Evolutionary conservation across 2,797 vertebrate genomes (phyloP).

Genomic region (Tapera naevia): DNA sequence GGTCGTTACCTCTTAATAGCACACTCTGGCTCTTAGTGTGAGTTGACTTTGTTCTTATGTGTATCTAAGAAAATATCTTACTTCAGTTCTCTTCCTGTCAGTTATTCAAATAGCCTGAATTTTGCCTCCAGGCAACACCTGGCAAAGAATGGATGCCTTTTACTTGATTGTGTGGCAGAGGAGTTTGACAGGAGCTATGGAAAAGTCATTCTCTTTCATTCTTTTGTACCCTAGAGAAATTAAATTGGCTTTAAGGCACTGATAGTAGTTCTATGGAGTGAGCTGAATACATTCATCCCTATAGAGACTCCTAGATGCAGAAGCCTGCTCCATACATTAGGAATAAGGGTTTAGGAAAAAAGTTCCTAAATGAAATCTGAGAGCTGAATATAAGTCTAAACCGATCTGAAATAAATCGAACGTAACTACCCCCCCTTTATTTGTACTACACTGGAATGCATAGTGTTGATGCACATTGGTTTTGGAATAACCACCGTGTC

Average conservation of each 20-base stretch:
- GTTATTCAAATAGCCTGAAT: neutral
- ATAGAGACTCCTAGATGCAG: neutral
- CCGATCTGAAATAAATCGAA: neutral
- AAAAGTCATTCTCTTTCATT: neutral
- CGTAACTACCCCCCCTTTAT: neutral
- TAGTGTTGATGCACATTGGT: neutral
- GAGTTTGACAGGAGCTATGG: neutral
- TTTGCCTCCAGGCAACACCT: neutral
- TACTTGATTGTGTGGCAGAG: neutral
- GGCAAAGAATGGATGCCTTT: neutral
- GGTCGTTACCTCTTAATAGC: neutral
- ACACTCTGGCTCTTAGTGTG: neutral
- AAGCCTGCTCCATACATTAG: neutral
- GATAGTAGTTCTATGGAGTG: neutral
- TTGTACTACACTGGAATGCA: neutral
- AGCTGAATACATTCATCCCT: neutral
- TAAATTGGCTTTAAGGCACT: neutral
- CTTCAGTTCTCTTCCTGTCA: neutral
- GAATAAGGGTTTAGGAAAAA: neutral
- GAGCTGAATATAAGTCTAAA: neutral
- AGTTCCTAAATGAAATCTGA: neutral
- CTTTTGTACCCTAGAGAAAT: neutral
- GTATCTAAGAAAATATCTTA: neutral
- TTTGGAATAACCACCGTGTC: accelerated
- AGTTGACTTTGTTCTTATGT: neutral